Conservation (phyloP, 1,140 invertebrate genomes). For the Temnothorax curvispinosus region DNA sequence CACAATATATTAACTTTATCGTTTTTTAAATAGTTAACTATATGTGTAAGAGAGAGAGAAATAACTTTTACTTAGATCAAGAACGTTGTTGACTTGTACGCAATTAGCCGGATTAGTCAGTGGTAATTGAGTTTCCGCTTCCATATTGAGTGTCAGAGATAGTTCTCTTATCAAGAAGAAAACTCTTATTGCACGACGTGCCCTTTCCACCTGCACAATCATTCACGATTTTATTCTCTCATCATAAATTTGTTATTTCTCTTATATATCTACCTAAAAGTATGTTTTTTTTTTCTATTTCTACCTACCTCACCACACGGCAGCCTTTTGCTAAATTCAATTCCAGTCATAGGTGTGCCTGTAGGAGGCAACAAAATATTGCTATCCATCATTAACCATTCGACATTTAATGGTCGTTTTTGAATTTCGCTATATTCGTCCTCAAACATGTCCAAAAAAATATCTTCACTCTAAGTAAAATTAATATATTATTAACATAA, state of each 20-base stretch:
- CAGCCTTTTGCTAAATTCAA: constrained; percentile 96
- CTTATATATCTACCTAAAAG: neutral
- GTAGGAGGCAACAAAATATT: constrained; percentile 97
- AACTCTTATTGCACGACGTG: constrained; percentile 96
- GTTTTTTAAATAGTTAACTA: neutral
- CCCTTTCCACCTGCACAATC: constrained; percentile 93
- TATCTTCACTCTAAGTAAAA: constrained; percentile 94
- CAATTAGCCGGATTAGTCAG: constrained; percentile 96
- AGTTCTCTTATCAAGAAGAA: constrained; percentile 97
- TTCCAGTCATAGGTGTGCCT: constrained; percentile 98
- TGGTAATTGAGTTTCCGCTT: constrained; percentile 95
- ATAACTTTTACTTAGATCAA: constrained; percentile 94
- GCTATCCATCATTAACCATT: constrained; percentile 98
- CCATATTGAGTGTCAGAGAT: constrained; percentile 92
- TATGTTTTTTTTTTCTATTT: constrained; percentile 5
- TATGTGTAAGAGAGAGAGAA: constrained; percentile 38
- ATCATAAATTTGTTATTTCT: constrained; percentile 23
- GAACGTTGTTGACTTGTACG: constrained; percentile 95
- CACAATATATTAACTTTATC: neutral
- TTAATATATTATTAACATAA: constrained; percentile 55
- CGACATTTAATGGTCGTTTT: constrained; percentile 95
- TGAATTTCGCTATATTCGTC: constrained; percentile 98
- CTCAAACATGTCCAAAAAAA: constrained; percentile 99
- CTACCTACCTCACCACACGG: constrained; percentile 96
- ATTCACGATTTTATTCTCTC: constrained; percentile 53